Percentiles rank a stretch among this genome's conserved stretches.
phyloP scores from a whole-genome alignment of 2,888 invertebrate genomes.

The Ennomos fuscantarius region DNA sequence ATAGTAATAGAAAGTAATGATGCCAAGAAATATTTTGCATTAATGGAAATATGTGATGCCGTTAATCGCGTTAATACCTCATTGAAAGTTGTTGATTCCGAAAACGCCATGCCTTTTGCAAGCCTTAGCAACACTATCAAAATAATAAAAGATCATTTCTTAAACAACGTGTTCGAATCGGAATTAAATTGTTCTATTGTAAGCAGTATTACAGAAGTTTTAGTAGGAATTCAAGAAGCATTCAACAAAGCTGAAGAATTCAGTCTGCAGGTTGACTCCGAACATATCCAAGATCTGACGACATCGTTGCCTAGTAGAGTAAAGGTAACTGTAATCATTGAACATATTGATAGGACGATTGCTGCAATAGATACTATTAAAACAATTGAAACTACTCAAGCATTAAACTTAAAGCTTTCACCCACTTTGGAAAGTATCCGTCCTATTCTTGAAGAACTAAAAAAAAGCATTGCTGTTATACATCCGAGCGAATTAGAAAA shows the following conservation, averaged over 20 bases:
- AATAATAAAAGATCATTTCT: slow-evolving; percentile 65
- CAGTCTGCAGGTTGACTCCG: slow-evolving; percentile 60
- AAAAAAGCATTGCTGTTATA: slow-evolving; percentile 63
- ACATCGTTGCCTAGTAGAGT: slow-evolving; percentile 37
- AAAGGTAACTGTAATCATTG: slow-evolving; percentile 59
- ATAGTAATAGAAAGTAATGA: slow-evolving; percentile 83
- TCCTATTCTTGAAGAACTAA: slow-evolving; percentile 71
- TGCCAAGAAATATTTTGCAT: slow-evolving; percentile 65
- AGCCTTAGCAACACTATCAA: slow-evolving; percentile 67
- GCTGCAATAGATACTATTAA: slow-evolving; percentile 64
- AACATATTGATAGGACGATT: slow-evolving; percentile 70
- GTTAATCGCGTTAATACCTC: slow-evolving; percentile 67
- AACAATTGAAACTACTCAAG: slow-evolving; percentile 55
- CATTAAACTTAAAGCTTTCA: slow-evolving; percentile 45
- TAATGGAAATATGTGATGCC: slow-evolving; percentile 72
- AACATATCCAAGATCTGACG: slow-evolving; percentile 58
- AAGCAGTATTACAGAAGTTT: slow-evolving; percentile 60
- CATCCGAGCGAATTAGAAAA: slow-evolving; percentile 46
- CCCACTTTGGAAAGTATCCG: slow-evolving; percentile 63
- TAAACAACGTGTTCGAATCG: slow-evolving; percentile 62
- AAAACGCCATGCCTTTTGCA: slow-evolving; percentile 59
- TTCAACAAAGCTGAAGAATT: slow-evolving; percentile 65
- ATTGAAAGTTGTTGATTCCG: slow-evolving; percentile 61
- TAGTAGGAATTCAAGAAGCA: slow-evolving; percentile 63
- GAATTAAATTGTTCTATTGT: slow-evolving; percentile 64